phyloP scores from a whole-genome alignment of 2,888 invertebrate species.

The Scaptomyza cyrtandrae region DNA sequence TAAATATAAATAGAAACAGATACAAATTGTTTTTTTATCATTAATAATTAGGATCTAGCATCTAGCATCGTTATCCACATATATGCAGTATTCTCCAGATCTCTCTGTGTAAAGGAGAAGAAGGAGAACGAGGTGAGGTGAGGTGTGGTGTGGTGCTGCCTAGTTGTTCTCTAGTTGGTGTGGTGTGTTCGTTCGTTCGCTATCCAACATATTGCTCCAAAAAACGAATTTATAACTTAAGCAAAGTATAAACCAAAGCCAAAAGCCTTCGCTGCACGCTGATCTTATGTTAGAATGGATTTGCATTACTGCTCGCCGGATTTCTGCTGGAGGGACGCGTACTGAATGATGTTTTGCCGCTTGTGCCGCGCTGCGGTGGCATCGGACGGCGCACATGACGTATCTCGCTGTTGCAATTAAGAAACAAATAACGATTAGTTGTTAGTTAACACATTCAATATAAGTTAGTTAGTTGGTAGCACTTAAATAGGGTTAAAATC shows the following conservation, averaged over 20 bases:
- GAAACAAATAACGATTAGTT: slow-evolving; percentile 13
- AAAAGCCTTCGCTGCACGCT: slow-evolving; percentile 86
- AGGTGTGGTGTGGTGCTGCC: not conserved
- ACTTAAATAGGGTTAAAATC: not conserved
- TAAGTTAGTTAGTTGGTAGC: slow-evolving; percentile 7
- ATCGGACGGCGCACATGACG: slow-evolving; percentile 88
- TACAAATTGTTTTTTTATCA: slow-evolving; percentile 58
- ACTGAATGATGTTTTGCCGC: slow-evolving; percentile 86
- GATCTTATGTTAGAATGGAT: slow-evolving; percentile 87
- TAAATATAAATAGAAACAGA: slow-evolving; percentile 76
- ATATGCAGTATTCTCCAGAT: slow-evolving; percentile 36
- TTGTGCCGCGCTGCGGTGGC: slow-evolving; percentile 86
- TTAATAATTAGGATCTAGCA: slow-evolving; percentile 50
- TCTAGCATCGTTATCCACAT: slow-evolving; percentile 43
- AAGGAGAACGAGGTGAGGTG: not conserved
- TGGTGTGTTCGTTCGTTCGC: too few species aligned
- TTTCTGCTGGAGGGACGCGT: slow-evolving; percentile 86
- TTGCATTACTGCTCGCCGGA: slow-evolving; percentile 85
- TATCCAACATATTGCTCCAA: slow-evolving; percentile 13
- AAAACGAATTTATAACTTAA: slow-evolving; percentile 85
- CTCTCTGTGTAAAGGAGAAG: not conserved
- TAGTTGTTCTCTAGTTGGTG: not conserved
- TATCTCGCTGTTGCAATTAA: slow-evolving; percentile 85
- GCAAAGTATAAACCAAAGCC: slow-evolving; percentile 87
- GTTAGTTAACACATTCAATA: not conserved